A percentile compares a stretch with the other conserved stretches of the same genome.
Evolutionary conservation across 1,140 invertebrate genomes (phyloP).

Genomic region (Drosophila novamexicana): DNA sequence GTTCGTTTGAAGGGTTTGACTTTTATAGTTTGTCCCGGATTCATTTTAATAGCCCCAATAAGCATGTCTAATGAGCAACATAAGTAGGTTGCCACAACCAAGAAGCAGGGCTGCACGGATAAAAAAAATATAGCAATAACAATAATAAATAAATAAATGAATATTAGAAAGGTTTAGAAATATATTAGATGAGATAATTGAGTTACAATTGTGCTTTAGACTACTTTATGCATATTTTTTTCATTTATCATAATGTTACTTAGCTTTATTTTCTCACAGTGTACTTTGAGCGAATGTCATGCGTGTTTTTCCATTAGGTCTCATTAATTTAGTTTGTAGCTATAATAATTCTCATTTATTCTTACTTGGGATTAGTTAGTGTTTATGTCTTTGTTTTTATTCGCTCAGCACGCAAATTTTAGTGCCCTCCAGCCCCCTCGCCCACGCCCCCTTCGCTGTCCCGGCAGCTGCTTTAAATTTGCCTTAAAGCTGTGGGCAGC

Average conservation of each 20-base stretch:
- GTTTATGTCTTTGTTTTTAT: constrained; percentile 14
- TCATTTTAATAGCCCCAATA: constrained; percentile 82
- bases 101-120: background rate
- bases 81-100: constrained; percentile 69
- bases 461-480: constrained; percentile 40
- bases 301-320: constrained; percentile 32
- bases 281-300: background rate
- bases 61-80: constrained; percentile 76
- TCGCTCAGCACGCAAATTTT: constrained; percentile 62
- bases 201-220: no score
- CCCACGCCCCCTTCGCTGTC: background rate
- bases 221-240: no score
- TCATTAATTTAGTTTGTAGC: constrained; percentile 25
- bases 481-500: constrained; percentile 49
- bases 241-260: no score
- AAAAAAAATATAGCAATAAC: background rate
- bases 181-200: background rate
- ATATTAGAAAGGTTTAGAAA: background rate
- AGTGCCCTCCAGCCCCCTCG: background rate
- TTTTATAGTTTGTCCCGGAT: constrained; percentile 82
- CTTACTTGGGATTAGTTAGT: constrained; percentile 50
- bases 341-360: constrained; percentile 27
- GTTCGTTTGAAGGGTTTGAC: constrained; percentile 29
- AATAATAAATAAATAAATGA: background rate
- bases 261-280: background rate